These are phyloP conservation scores for Coregonus sp. DNA, from an alignment of 2,797 vertebrate species.

Conservation along the genomic window DNA sequence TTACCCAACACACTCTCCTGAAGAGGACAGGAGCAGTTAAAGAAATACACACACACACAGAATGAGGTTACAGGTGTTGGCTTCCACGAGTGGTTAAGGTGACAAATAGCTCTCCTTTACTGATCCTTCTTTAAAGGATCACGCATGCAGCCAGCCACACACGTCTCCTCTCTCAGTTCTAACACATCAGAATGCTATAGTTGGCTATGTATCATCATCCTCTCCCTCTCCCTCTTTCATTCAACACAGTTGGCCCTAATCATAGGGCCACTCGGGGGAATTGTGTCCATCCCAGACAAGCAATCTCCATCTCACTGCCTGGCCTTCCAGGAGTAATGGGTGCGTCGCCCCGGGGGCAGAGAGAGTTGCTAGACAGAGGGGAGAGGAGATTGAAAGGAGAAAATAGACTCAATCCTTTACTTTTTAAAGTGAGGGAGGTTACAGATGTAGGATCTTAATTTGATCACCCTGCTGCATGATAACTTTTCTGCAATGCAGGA, in stretches of 20 bases:
- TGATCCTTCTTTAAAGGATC: background rate
- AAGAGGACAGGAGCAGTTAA: background rate
- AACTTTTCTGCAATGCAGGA: too few relatives aligned
- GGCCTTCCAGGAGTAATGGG: background rate
- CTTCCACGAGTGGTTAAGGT: background rate
- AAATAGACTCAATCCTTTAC: background rate
- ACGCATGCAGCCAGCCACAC: background rate
- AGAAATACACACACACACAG: slow-evolving; percentile 4
- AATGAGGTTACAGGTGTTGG: background rate
- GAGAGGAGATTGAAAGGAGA: background rate
- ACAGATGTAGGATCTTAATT: too few relatives aligned
- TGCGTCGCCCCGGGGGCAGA: background rate
- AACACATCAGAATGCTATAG: background rate
- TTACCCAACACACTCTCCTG: slow-evolving; percentile 8
- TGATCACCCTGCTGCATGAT: too few relatives aligned
- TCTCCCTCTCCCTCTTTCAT: background rate
- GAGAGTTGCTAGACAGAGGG: background rate
- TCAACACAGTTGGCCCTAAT: background rate
- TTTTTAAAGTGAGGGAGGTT: background rate
- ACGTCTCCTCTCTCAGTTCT: background rate
- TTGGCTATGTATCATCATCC: background rate
- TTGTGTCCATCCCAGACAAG: background rate
- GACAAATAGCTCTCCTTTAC: background rate
- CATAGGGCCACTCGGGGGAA: background rate
- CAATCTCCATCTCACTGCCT: background rate